phyloP scores from a whole-genome alignment of 2,113 vertebrate genomes.

The Porphyrio hochstetteri region DNA sequence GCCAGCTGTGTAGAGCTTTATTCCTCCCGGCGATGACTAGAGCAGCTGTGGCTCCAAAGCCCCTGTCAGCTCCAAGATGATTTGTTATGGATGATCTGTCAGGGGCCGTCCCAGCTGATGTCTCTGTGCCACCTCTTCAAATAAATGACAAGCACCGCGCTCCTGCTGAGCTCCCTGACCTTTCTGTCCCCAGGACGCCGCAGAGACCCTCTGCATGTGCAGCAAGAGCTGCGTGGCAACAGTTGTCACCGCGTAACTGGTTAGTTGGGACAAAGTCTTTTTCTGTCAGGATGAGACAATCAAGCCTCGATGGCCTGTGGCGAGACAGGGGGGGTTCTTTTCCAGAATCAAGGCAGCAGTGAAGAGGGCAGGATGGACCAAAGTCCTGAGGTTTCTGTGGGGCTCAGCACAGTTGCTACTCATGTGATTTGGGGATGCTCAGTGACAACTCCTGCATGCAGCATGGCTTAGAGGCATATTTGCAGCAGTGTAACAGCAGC shows the following conservation, averaged over 20 bases:
- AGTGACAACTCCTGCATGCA: not conserved
- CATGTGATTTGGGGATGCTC: not conserved
- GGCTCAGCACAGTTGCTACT: not conserved
- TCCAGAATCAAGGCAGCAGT: not conserved
- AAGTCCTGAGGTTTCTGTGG: not conserved
- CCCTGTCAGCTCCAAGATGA: not conserved
- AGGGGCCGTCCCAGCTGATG: not conserved
- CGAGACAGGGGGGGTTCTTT: not conserved
- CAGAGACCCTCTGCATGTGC: not conserved
- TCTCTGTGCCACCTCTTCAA: not conserved
- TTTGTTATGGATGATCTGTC: conserved; percentile 1
- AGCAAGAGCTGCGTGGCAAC: not conserved
- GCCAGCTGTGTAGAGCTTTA: not conserved
- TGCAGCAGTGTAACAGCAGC: not conserved
- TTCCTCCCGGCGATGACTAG: not conserved
- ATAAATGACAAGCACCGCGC: accelerated
- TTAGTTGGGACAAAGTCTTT: not conserved
- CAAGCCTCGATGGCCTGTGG: not conserved
- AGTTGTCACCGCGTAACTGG: not conserved
- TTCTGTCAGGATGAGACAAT: not conserved
- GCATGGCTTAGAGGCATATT: not conserved
- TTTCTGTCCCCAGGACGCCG: not conserved
- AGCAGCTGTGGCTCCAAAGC: conserved; percentile 19
- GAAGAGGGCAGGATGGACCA: not conserved
- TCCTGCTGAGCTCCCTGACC: not conserved